A percentile compares a stretch with the other conserved stretches of the same genome.
These are phyloP conservation scores for Thomomys bottae DNA, from an alignment of 2,113 vertebrate species.

Conservation along the genomic window DNA sequence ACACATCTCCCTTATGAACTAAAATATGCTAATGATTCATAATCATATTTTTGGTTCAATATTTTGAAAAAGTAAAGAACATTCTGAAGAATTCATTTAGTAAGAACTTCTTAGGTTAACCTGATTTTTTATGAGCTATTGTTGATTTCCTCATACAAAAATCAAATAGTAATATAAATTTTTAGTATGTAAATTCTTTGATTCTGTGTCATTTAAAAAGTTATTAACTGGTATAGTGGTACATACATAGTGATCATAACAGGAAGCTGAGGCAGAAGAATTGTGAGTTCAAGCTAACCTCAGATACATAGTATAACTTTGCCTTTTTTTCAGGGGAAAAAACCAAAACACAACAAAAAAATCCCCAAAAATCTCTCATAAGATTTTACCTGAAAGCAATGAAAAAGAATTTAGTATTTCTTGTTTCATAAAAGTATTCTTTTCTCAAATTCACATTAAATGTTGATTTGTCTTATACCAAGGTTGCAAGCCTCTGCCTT, in stretches of 20 bases:
- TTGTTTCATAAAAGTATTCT: background rate
- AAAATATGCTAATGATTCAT: constrained; percentile 26
- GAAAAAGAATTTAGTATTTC: constrained; percentile 2
- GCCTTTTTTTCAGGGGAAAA: background rate
- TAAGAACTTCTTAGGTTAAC: background rate
- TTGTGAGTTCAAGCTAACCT: background rate
- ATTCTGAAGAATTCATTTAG: constrained; percentile 11
- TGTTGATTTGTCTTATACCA: constrained; percentile 12
- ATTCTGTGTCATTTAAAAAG: background rate
- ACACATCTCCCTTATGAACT: background rate
- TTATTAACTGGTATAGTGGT: background rate
- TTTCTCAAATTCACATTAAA: background rate
- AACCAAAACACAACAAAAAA: background rate
- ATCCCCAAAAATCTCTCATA: background rate
- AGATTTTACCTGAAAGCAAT: constrained; percentile 29
- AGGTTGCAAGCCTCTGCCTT: background rate
- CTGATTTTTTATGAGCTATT: constrained; percentile 24
- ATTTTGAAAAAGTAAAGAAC: constrained; percentile 40
- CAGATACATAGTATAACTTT: background rate
- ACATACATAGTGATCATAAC: background rate
- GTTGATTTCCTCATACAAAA: background rate
- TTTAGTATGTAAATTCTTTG: constrained; percentile 23
- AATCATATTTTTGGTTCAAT: background rate
- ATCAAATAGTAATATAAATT: background rate
- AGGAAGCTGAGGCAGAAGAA: background rate